Evolutionary conservation across 64 coral and sea anemone species (phyloP).

Genomic region (Montipora sp.): DNA sequence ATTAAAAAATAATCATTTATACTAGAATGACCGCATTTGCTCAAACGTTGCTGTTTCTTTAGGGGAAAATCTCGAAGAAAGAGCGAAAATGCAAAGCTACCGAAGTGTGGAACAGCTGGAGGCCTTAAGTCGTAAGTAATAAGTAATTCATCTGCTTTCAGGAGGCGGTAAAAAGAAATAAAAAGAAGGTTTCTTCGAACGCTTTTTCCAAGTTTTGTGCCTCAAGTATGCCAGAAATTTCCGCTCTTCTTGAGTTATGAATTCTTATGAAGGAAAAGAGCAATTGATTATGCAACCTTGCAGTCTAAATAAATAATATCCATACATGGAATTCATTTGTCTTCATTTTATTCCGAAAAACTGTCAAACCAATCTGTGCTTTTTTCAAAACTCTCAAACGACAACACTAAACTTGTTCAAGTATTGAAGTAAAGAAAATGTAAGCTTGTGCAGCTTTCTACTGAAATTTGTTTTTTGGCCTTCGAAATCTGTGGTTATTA

Average conservation of each 20-base stretch:
- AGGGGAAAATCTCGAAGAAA: background rate
- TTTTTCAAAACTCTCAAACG: background rate
- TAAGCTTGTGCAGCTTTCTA: background rate
- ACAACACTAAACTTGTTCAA: background rate
- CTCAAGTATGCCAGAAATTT: background rate
- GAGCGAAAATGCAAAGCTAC: conserved; percentile 36
- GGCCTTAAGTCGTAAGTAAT: conserved; percentile 26
- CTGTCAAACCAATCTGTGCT: background rate
- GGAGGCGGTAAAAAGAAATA: background rate
- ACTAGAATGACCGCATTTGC: too few species aligned
- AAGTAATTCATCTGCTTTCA: background rate
- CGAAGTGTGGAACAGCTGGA: conserved; percentile 23
- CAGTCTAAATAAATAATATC: background rate
- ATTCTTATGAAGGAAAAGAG: background rate
- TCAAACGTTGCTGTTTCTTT: background rate
- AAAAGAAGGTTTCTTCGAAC: background rate
- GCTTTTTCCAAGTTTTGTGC: background rate
- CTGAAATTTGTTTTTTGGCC: background rate
- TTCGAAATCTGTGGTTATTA: background rate
- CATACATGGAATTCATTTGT: background rate
- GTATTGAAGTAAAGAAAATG: background rate
- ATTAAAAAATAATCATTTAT: too few species aligned
- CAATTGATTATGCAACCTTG: background rate
- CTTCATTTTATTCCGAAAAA: background rate
- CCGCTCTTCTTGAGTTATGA: background rate